Evolutionary conservation across 2,888 invertebrate species (phyloP).

Genomic region (Apamea monoglypha): DNA sequence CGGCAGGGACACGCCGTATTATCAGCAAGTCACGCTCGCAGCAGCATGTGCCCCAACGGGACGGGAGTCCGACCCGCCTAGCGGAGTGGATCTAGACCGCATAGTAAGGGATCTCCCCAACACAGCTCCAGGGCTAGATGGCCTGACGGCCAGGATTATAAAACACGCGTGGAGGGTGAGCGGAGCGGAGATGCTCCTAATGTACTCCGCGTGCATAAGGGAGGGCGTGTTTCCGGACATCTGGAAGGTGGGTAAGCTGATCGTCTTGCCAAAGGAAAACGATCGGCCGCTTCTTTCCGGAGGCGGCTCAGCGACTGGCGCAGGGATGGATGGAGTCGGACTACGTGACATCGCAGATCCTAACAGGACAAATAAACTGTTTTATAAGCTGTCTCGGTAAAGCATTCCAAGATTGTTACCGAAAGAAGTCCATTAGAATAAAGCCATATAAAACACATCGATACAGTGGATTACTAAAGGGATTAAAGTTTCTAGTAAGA

Average conservation of each 20-base stretch:
- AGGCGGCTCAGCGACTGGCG: not conserved
- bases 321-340: not conserved
- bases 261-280: conserved; percentile 64
- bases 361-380: not conserved
- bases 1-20: too few species aligned
- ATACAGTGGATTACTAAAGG: too few species aligned
- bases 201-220: not conserved
- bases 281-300: conserved; percentile 16
- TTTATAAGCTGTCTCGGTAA: too few species aligned
- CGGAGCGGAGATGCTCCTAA: not conserved
- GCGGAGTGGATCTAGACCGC: not conserved
- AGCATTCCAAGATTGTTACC: too few species aligned
- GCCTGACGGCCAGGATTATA: not conserved
- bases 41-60: conserved; percentile 55
- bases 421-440: too few species aligned
- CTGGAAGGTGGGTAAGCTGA: conserved; percentile 60
- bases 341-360: not conserved
- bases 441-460: too few species aligned
- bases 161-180: conserved; percentile 8
- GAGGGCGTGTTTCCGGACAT: conserved; percentile 62
- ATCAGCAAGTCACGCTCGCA: conserved; percentile 48
- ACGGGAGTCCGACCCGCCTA: conserved; percentile 19
- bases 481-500: too few species aligned
- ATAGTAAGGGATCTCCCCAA: conserved; percentile 62
- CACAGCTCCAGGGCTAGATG: conserved; percentile 39